These are phyloP conservation scores for Chouioia cunea DNA, from an alignment of 2,888 invertebrate genomes.

Conservation along the genomic window DNA sequence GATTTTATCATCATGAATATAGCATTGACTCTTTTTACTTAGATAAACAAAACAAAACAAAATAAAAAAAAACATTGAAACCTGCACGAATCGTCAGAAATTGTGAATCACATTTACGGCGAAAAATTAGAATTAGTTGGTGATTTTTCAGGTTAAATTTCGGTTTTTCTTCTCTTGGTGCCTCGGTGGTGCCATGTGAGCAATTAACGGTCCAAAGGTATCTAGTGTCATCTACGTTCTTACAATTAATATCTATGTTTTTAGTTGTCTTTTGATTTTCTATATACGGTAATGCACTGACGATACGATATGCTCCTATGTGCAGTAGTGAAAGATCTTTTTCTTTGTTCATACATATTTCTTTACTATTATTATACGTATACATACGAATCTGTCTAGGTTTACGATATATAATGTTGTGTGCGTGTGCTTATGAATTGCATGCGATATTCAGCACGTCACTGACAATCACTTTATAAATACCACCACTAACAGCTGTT, in stretches of 20 bases:
- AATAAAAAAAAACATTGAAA: slow-evolving; percentile 12
- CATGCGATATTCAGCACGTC: slow-evolving; percentile 42
- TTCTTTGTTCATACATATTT: slow-evolving; percentile 26
- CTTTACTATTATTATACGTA: slow-evolving; percentile 25
- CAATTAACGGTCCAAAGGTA: slow-evolving; percentile 47
- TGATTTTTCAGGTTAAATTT: slow-evolving; percentile 50
- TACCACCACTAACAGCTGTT: slow-evolving; percentile 34
- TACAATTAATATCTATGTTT: slow-evolving; percentile 34
- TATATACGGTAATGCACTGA: slow-evolving; percentile 48
- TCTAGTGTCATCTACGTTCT: slow-evolving; percentile 41
- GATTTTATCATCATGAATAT: too few relatives aligned
- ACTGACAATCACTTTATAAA: slow-evolving; percentile 33
- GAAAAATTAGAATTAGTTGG: slow-evolving; percentile 42
- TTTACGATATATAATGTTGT: slow-evolving; percentile 15
- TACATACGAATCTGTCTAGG: not conserved
- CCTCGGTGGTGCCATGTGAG: slow-evolving; percentile 49
- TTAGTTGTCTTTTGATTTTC: slow-evolving; percentile 26
- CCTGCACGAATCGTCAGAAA: slow-evolving; percentile 32
- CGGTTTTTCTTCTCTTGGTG: slow-evolving; percentile 49
- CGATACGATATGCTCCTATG: slow-evolving; percentile 49
- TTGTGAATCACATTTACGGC: slow-evolving; percentile 11
- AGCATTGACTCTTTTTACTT: too few relatives aligned
- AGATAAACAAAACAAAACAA: too few relatives aligned
- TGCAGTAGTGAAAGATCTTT: slow-evolving; percentile 40
- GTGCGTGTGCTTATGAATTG: slow-evolving; percentile 39